These are phyloP conservation scores for Trilocha varians DNA, from an alignment of 2,888 invertebrate species.

Conservation along the genomic window DNA sequence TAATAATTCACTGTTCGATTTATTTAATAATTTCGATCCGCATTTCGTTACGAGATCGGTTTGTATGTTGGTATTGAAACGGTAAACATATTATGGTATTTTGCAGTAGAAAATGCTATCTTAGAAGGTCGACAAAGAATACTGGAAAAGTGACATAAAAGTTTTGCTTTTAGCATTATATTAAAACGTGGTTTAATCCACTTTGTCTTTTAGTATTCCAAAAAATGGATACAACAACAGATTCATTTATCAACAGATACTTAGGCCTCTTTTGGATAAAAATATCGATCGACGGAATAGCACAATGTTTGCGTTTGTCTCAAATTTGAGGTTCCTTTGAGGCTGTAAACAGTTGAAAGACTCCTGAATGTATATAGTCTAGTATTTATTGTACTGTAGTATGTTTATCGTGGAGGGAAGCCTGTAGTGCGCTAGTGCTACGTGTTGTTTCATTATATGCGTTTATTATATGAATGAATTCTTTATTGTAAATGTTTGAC, in stretches of 20 bases:
- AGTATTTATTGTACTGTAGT: constrained; percentile 64
- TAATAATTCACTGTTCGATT: not conserved
- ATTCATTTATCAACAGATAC: too few relatives aligned
- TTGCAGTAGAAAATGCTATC: not conserved
- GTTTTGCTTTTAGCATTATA: too few relatives aligned
- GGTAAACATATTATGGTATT: constrained; percentile 63
- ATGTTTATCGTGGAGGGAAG: constrained; percentile 52
- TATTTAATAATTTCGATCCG: constrained; percentile 1
- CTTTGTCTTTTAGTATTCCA: too few relatives aligned
- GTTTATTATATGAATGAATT: constrained; percentile 70
- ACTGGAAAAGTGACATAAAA: too few relatives aligned
- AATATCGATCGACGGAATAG: not conserved
- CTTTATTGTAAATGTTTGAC: constrained; percentile 70
- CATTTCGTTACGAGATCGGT: constrained; percentile 5
- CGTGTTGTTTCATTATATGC: constrained; percentile 56
- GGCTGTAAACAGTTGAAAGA: not conserved
- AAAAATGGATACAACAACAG: too few relatives aligned
- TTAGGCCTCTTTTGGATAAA: too few relatives aligned
- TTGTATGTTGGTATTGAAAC: constrained; percentile 27
- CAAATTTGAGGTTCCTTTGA: not conserved
- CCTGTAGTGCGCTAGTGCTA: constrained; percentile 10
- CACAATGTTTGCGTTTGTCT: not conserved
- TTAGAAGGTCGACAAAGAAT: not conserved
- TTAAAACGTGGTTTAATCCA: too few relatives aligned
- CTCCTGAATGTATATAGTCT: constrained; percentile 53